Evolutionary conservation across 2,113 vertebrate species (phyloP), one percentile per base, ranked within the genome.

Genomic region (Pangasianodon gigas): DNA sequence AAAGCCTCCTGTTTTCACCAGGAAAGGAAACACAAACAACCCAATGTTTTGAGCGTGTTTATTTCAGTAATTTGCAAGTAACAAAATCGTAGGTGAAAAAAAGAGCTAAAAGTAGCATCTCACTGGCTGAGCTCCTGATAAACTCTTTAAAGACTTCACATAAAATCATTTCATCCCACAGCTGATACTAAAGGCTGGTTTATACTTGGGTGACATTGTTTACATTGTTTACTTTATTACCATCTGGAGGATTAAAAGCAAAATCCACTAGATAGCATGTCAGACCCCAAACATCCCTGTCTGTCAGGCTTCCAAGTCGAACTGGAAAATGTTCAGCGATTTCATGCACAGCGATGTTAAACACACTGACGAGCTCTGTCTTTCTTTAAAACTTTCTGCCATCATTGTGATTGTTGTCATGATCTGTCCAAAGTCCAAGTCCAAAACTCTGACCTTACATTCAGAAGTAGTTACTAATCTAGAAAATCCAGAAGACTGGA

Each of bases 1-100:
- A 87, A 89, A 90, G 87, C 86, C 81, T 75, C 44, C 79, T 32
- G 14, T 74, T 74, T 74, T 41, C 37, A 3, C 37, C 71, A 75
- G 26, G 6, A 67, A 26, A 26, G 37, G 37, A 37, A 37, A 37
- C 37, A 37, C 37, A 37, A 37, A 37, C 37, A 37, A 37, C 37
- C 37, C 37, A 37, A 37, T 37, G 37, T 37, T 37, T 37, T 37
- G 37, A 37, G 4, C 32, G 24, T 10, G 62, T 69, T 71, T 7
- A 41, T 32, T 71, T 37, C 67, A 18, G 32, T 18, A 16, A 19
- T 19, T 44, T 75, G 16, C 3, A 24, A 79, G 6, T 44, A 44
- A 75, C 37, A 69, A 67, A 1, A 13, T 67, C 11, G 3, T 29
- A 65, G 10, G 9, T 8, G 1, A 29, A 65, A 65, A 56, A 58